These are phyloP conservation scores for Thoracochromis brauschi DNA, from an alignment of 2,113 vertebrate species.

Conservation along the genomic window DNA sequence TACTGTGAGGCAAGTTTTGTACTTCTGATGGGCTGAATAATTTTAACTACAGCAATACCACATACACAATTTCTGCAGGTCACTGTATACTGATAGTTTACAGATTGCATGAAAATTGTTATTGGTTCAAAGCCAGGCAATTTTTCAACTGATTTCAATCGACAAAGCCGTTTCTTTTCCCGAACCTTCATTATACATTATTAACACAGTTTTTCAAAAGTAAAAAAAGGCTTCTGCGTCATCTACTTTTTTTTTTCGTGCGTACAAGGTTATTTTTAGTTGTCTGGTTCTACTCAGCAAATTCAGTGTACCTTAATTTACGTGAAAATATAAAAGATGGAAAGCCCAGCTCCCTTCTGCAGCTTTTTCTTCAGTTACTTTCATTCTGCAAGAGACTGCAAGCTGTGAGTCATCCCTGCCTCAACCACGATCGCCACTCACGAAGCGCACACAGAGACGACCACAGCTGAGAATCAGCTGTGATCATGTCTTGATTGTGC, in stretches of 20 bases:
- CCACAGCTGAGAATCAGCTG: background rate
- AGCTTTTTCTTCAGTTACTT: background rate
- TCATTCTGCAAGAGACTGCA: background rate
- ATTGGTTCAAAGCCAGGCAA: background rate
- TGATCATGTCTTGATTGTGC: background rate
- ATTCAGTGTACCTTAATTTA: background rate
- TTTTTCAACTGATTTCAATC: background rate
- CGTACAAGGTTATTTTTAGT: background rate
- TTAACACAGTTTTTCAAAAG: background rate
- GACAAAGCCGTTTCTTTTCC: background rate
- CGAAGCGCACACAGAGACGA: background rate
- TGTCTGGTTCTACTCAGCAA: background rate
- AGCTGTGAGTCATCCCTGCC: constrained; percentile 22
- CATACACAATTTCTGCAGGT: background rate
- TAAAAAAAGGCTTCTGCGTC: background rate
- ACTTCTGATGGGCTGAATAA: background rate
- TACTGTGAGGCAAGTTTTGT: background rate
- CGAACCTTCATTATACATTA: background rate
- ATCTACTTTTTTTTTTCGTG: fast-evolving
- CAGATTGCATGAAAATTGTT: background rate
- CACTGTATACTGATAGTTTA: background rate
- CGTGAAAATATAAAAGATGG: background rate
- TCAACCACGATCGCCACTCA: background rate
- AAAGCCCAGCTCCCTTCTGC: background rate
- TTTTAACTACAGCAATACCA: background rate